Evolutionary conservation across 1,140 invertebrate species (phyloP).

Genomic region (Chionoecetes opilio): DNA sequence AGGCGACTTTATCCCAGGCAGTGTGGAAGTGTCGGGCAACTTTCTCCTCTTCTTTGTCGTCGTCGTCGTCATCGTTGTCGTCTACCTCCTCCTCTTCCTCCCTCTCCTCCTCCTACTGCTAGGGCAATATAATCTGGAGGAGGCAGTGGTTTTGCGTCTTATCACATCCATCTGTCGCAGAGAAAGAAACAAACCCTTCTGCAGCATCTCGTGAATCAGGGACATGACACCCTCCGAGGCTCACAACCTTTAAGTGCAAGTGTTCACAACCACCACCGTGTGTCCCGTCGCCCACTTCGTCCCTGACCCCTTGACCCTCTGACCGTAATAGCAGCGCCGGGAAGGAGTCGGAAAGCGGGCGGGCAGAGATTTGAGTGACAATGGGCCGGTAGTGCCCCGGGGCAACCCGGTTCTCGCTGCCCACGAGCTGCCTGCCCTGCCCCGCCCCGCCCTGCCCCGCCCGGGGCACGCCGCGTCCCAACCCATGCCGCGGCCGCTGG

Average conservation of each 20-base stretch:
- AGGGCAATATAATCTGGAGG: background rate
- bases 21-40: too few species aligned
- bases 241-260: background rate
- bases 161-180: background rate
- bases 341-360: background rate
- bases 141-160: too few species aligned
- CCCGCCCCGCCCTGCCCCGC: constrained; percentile 59
- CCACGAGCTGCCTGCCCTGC: constrained; percentile 17
- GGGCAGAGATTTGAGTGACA: constrained; percentile 55
- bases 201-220: background rate
- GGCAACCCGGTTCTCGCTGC: constrained; percentile 4
- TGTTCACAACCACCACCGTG: background rate
- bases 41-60: too few species aligned
- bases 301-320: background rate
- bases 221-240: background rate
- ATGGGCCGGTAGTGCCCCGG: constrained; percentile 29
- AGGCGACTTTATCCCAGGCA: too few species aligned
- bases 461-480: constrained; percentile 5
- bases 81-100: background rate
- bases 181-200: too few species aligned
- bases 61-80: too few species aligned
- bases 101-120: background rate
- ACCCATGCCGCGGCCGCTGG: background rate
- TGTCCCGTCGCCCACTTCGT: background rate
- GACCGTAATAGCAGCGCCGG: background rate